Evolutionary conservation across 2,113 vertebrate species (phyloP), one percentile per base, ranked within the genome.

Genomic region (Bostrychus sinensis): DNA sequence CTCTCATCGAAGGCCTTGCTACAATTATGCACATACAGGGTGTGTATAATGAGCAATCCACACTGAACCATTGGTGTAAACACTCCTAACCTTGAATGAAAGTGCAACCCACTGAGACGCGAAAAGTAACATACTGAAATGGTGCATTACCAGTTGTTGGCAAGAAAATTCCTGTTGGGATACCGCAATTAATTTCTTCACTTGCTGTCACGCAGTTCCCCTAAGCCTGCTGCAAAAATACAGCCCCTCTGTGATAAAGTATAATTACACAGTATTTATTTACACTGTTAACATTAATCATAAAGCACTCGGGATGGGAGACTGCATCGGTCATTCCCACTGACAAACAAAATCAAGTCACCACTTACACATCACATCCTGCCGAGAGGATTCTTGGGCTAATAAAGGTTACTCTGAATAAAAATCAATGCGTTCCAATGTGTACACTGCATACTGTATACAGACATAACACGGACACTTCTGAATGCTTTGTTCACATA

Each of bases 11-110:
- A 74, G 65, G 45, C 57, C 58, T 78, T 28, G 16, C 39, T 67
- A 58, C 48, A 76, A 73, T 71, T 71, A 66, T 61, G 37, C 23
- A 20, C 26, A 58, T 58, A 72, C 45, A 56, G 50, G 25, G 19
- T 80, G 51, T 57, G 62, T 38, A 66, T 76, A 77, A 76, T 69
- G 63, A 76, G 30, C 37, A 68, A 81, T 66, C 45, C 45, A 56
- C 70, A 77, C 81, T 70, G 70, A 65, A 57, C 42, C 79, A 37
- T 45, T 1, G 3, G 43, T 63, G 41, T 68, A 74, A 82, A 69
- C 71, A 58, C 41, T 51, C 10, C 2, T 39, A 70, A 71, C 73
- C 67, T 76, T 72, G 50, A 76, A 55, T 64, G 20, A 74, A 74
- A 67, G 62, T 46, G 48, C 77, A 70, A 30, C 32, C 65, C 13